phyloP scores from a whole-genome alignment of 1,140 invertebrate species.

The Anastrepha obliqua region DNA sequence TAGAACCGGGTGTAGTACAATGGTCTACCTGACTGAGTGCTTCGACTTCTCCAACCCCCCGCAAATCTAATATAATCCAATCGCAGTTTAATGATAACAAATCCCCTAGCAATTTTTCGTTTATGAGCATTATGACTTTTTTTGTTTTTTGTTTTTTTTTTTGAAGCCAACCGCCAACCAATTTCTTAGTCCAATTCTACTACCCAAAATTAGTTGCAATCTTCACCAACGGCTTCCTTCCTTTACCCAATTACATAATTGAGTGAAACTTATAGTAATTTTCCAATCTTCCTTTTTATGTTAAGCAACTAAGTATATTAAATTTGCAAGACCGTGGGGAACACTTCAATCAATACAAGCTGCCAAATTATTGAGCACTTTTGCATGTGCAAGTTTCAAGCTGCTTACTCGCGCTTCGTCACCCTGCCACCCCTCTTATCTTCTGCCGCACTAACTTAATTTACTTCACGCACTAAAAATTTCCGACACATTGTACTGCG shows the following conservation, averaged over 20 bases:
- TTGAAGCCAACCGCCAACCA: too few species aligned
- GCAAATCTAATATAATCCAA: too few species aligned
- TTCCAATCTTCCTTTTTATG: background rate
- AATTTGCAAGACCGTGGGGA: background rate
- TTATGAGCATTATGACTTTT: too few species aligned
- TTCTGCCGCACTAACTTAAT: background rate
- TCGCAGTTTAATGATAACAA: too few species aligned
- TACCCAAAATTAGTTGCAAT: background rate
- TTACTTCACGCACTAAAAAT: conserved; percentile 39
- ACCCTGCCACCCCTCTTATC: background rate
- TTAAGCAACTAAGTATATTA: background rate
- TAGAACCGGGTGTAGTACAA: too few species aligned
- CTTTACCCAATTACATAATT: background rate
- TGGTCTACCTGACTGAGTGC: too few species aligned
- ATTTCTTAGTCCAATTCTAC: background rate
- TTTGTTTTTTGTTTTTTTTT: too few species aligned
- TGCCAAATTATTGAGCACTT: conserved; percentile 20
- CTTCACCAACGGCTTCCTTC: background rate
- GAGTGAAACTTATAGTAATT: background rate
- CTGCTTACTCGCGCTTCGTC: background rate
- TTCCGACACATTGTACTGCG: background rate
- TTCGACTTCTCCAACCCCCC: too few species aligned
- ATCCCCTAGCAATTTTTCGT: too few species aligned
- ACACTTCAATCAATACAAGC: conserved; percentile 5
- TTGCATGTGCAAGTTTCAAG: background rate